A percentile compares a stretch with the other conserved stretches of the same genome.
phyloP scores from a whole-genome alignment of 2,797 vertebrate species.

The Acanthiza pusilla region DNA sequence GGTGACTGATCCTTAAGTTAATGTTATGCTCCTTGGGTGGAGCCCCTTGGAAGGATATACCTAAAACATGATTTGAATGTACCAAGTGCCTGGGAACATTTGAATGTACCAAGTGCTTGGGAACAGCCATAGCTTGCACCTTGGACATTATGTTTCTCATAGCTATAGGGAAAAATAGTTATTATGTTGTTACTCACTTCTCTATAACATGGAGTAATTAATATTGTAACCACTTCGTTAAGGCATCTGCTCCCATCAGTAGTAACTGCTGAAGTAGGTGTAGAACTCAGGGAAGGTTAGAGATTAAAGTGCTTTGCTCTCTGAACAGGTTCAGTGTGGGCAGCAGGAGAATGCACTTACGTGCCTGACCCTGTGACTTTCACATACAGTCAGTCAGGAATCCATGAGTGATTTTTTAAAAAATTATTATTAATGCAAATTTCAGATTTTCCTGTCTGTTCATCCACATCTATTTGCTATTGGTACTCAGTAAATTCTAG shows the following conservation, averaged over 20 bases:
- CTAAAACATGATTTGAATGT: not conserved
- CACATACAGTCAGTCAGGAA: not conserved
- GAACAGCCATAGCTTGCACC: not conserved
- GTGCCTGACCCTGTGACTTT: not conserved
- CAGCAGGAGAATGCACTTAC: rapidly evolving
- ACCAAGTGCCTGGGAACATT: not conserved
- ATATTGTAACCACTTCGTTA: not conserved
- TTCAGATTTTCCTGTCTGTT: not conserved
- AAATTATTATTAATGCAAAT: not conserved
- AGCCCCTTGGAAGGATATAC: not conserved
- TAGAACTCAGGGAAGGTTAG: not conserved
- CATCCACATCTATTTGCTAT: not conserved
- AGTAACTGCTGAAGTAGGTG: not conserved
- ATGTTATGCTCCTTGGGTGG: not conserved
- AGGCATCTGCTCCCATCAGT: not conserved
- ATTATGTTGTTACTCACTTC: not conserved
- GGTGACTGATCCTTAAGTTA: not conserved
- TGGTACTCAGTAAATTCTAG: not conserved
- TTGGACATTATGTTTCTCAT: not conserved
- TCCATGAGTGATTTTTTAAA: not conserved
- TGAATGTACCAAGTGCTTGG: not conserved
- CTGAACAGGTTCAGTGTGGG: not conserved
- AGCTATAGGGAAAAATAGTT: not conserved
- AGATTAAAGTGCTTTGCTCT: not conserved
- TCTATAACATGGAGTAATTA: not conserved